Evolutionary conservation across 1,140 invertebrate species (phyloP).

Genomic region (Parasteatoda tepidariorum): DNA sequence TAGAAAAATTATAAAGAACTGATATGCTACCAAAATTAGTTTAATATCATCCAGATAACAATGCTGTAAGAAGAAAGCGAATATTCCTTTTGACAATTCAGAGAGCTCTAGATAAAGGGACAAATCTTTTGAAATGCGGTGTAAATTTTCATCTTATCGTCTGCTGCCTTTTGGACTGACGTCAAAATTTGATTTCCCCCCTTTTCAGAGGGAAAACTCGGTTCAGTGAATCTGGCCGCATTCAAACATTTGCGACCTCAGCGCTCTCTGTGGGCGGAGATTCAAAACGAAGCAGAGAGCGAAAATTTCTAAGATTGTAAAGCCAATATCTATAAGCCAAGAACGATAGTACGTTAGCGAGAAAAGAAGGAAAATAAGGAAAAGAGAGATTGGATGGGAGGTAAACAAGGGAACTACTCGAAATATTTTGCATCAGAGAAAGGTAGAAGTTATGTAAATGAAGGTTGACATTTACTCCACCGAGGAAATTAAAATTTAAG

Average conservation of each 20-base stretch:
- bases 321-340: slow-evolving; percentile 47
- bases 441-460: slow-evolving; percentile 36
- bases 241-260: slow-evolving; percentile 18
- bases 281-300: slow-evolving; percentile 12
- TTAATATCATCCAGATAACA: too few relatives aligned
- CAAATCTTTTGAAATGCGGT: slow-evolving; percentile 37
- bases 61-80: too few relatives aligned
- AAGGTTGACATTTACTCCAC: slow-evolving; percentile 10
- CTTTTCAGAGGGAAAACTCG: slow-evolving; percentile 21
- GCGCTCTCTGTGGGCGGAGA: slow-evolving; percentile 19
- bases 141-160: slow-evolving; percentile 45
- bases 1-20: too few relatives aligned
- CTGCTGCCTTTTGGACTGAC: not conserved
- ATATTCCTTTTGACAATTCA: not conserved
- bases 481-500: slow-evolving; percentile 51
- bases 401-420: slow-evolving; percentile 37
- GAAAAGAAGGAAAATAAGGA: not conserved
- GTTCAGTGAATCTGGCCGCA: slow-evolving; percentile 38
- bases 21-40: too few relatives aligned
- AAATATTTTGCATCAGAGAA: slow-evolving; percentile 32
- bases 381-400: not conserved
- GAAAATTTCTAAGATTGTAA: slow-evolving; percentile 17
- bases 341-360: not conserved
- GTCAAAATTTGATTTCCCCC: slow-evolving; percentile 42
- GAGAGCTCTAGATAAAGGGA: slow-evolving; percentile 13